Evolutionary conservation across 2,888 invertebrate species (phyloP).

Genomic region (Bellardia bayeri): DNA sequence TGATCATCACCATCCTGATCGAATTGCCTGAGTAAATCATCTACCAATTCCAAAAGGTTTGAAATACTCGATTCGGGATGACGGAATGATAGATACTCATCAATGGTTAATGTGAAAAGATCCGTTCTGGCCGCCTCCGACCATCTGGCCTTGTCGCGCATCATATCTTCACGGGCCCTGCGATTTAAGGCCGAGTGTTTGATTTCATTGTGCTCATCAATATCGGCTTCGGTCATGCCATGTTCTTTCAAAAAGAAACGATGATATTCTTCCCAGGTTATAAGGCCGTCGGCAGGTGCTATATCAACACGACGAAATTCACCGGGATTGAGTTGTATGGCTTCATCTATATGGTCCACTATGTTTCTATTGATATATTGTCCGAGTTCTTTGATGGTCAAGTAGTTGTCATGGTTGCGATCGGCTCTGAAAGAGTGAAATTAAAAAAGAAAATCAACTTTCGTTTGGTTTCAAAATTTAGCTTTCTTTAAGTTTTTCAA

Average conservation of each 20-base stretch:
- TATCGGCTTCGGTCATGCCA: constrained; percentile 88
- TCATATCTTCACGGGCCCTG: constrained; percentile 89
- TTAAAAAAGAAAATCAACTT: neutral
- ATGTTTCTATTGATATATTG: constrained; percentile 89
- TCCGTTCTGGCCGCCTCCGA: constrained; percentile 90
- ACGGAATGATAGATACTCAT: constrained; percentile 91
- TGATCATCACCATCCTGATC: constrained; percentile 91
- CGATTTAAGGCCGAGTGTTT: constrained; percentile 88
- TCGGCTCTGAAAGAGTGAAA: constrained; percentile 86
- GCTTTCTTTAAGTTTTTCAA: too few relatives aligned
- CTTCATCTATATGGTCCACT: constrained; percentile 88
- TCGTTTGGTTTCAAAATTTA: neutral
- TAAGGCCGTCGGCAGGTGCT: constrained; percentile 86
- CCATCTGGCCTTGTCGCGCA: constrained; percentile 91
- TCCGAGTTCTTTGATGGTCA: constrained; percentile 87
- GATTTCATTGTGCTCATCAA: constrained; percentile 87
- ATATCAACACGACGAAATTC: constrained; percentile 88
- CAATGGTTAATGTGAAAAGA: constrained; percentile 89
- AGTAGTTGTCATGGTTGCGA: constrained; percentile 85
- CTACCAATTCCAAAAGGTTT: constrained; percentile 89
- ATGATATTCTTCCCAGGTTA: constrained; percentile 93
- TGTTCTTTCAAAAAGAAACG: constrained; percentile 89
- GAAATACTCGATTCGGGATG: constrained; percentile 92
- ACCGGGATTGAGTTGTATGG: constrained; percentile 88
- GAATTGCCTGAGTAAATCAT: constrained; percentile 90